Base-by-base conservation (phyloP, 1,140 invertebrate species). In the Hylaeus anthracinus region DNA sequence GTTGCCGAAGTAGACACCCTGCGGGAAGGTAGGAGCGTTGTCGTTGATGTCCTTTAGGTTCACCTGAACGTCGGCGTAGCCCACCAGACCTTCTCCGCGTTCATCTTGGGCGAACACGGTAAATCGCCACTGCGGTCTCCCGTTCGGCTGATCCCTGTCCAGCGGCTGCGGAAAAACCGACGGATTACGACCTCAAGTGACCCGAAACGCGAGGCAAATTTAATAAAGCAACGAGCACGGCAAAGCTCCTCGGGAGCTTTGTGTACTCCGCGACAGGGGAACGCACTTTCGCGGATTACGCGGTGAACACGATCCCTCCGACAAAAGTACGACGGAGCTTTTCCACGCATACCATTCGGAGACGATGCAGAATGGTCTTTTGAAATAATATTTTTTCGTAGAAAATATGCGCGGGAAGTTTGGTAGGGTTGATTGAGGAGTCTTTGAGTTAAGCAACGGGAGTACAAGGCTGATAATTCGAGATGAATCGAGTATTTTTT, bases 11-110 rank as follows among this genome's bases (percentile, higher is more conserved):
- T 98, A 98, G 14, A 98, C 96, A 55, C 97, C 97, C 93, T 97
- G 97, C 2, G 98, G 98, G 94, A 99, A 99, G 82, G 98, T 96
- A 3, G 99, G 99, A 14, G 97, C 96, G 93, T 99, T 99, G 94
- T 99, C 99, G 93, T 99, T 99, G 89, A 99, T 98, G 91, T 99
- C 99, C 91, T 98, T 98, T 3, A 99, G 95, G 92, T 98, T 98
- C 73, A 99, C 98, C 94, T 99, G 97, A 4, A 99, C 98, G 93
- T 99, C 98, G n/a, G 98, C 98, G 91, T 99, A 99, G 60, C 99
- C 98, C 5, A 99, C 98, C 1, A 99, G 95, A 56, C 98, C 98
- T 93, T 98, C 98, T 56, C 98, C 98, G 3, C 98, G 98, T 94
- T 99, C 98, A 91, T 99, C 98, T 93, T 98, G 98, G 66, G 98